These are phyloP conservation scores for Ormyrus nitidulus DNA, from an alignment of 2,888 invertebrate genomes.

Conservation along the genomic window DNA sequence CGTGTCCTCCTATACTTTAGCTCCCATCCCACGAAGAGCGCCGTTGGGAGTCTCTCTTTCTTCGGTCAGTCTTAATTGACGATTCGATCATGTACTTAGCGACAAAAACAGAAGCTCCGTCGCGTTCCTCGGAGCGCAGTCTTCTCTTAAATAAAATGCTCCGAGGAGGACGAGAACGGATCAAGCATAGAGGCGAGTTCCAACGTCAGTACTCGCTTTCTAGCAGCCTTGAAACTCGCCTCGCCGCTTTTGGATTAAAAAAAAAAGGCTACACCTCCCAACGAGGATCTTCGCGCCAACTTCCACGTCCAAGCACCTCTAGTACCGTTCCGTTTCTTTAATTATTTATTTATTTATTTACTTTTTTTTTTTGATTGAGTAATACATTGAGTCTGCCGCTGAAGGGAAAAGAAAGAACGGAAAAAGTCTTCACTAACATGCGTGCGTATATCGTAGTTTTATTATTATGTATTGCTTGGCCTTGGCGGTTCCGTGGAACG, in stretches of 20 bases:
- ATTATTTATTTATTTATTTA: constrained; percentile 7
- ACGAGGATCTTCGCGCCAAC: constrained; percentile 20
- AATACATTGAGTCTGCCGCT: constrained; percentile 9
- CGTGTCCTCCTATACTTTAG: constrained; percentile 5
- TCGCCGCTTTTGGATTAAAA: too few species aligned
- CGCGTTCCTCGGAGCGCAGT: too few species aligned
- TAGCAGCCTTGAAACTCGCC: too few species aligned
- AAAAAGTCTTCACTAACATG: constrained; percentile 40
- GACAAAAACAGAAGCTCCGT: background rate
- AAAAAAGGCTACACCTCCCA: constrained; percentile 1
- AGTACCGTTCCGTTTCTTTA: constrained; percentile 43
- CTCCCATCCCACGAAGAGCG: constrained; percentile 8
- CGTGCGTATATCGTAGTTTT: constrained; percentile 29
- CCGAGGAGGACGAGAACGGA: background rate
- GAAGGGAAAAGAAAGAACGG: constrained; percentile 29
- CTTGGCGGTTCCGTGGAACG: constrained; percentile 60
- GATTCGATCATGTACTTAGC: background rate
- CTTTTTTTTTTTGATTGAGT: background rate
- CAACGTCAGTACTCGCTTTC: constrained; percentile 17
- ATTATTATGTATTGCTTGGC: constrained; percentile 57
- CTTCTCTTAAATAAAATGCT: too few species aligned
- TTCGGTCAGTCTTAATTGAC: background rate
- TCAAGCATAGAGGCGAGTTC: constrained; percentile 7
- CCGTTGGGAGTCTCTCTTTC: constrained; percentile 9
- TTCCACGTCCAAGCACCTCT: constrained; percentile 36